Evolutionary conservation across 2,797 vertebrate species (phyloP).

Genomic region (Argya squamiceps): DNA sequence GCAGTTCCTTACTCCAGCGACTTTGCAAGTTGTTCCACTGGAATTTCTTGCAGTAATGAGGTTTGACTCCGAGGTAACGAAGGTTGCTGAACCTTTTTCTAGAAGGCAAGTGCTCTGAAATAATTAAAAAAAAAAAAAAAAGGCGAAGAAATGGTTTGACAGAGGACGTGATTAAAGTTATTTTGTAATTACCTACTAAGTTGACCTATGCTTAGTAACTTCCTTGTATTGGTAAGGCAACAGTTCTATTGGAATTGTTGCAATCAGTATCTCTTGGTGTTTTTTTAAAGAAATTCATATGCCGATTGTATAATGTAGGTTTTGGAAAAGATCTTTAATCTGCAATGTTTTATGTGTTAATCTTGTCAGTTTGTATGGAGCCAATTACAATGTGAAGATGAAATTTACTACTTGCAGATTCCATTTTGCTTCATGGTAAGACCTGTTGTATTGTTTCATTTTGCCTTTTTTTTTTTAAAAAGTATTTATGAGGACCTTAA

Average conservation of each 20-base stretch:
- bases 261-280: background rate
- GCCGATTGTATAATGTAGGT: background rate
- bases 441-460: background rate
- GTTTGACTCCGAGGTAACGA: background rate
- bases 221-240: background rate
- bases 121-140: too few species aligned
- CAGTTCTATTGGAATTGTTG: background rate
- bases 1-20: background rate
- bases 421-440: background rate
- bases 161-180: background rate
- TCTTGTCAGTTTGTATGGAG: background rate
- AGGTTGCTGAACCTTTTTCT: background rate
- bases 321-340: background rate
- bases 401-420: background rate
- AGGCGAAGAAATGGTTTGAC: background rate
- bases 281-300: background rate
- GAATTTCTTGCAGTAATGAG: slow-evolving; percentile 14
- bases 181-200: background rate
- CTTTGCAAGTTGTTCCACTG: background rate
- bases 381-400: background rate
- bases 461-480: background rate
- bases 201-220: background rate
- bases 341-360: background rate
- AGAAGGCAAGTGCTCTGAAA: background rate
- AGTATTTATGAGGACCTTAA: background rate